Evolutionary conservation across 2,888 invertebrate species (phyloP).

Genomic region (Zaprionus bogoriensis): DNA sequence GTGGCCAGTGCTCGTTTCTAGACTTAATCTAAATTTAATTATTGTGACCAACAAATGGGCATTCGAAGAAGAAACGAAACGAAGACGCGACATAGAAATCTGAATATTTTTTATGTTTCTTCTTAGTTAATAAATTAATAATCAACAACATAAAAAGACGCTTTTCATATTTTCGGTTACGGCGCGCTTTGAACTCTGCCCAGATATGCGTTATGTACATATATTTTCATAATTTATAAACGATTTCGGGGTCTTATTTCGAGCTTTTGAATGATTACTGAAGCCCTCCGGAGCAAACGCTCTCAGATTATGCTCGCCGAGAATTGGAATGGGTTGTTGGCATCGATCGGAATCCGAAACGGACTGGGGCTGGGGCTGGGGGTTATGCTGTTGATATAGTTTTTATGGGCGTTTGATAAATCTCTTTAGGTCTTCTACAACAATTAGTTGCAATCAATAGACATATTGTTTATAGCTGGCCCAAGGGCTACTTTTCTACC

Average conservation of each 20-base stretch:
- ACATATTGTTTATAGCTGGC: constrained; percentile 60
- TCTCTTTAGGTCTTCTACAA: constrained; percentile 68
- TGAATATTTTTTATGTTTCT: constrained; percentile 22
- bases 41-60: constrained; percentile 69
- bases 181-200: constrained; percentile 71
- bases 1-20: constrained; percentile 49
- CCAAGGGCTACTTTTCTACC: constrained; percentile 27
- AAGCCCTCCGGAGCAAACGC: constrained; percentile 48
- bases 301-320: constrained; percentile 1
- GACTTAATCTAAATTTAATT: constrained; percentile 79
- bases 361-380: not conserved
- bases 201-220: constrained; percentile 74
- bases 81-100: constrained; percentile 30
- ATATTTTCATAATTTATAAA: constrained; percentile 77
- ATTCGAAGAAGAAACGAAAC: constrained; percentile 16
- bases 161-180: constrained; percentile 69
- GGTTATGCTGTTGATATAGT: constrained; percentile 64
- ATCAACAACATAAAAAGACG: constrained; percentile 68
- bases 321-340: constrained; percentile 8
- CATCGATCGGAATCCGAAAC: not conserved
- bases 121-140: constrained; percentile 72
- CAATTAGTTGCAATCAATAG: constrained; percentile 75
- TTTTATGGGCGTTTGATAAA: constrained; percentile 77
- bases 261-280: constrained; percentile 67
- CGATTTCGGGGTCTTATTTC: constrained; percentile 66